These are phyloP conservation scores for Oopsacas minuta DNA, from an alignment of 37 sponge, comb jelly and placozoan species.

Conservation along the genomic window DNA sequence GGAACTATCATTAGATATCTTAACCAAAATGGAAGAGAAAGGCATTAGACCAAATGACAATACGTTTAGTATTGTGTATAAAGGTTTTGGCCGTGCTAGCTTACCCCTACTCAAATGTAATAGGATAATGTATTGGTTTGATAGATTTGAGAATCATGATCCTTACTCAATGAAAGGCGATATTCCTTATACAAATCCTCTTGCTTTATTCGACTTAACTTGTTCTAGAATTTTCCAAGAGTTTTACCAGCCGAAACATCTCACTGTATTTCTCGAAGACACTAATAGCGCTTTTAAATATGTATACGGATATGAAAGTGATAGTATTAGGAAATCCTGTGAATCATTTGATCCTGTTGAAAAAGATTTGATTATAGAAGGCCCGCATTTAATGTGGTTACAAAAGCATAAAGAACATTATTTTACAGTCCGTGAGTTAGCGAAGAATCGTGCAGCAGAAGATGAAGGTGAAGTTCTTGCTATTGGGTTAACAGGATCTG, in stretches of 20 bases:
- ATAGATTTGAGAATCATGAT: constrained; percentile 48
- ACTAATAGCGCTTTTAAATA: not conserved
- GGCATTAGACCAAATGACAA: constrained; percentile 53
- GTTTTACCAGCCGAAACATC: not conserved
- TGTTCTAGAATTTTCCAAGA: not conserved
- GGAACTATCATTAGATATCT: constrained; percentile 57
- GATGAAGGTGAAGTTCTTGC: not conserved
- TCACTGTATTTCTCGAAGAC: not conserved
- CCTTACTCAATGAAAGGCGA: constrained; percentile 46
- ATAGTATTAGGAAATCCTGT: not conserved
- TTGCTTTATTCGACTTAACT: not conserved
- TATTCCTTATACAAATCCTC: not conserved
- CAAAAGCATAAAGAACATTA: constrained; percentile 37
- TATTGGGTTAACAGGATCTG: not conserved
- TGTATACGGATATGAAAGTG: not conserved
- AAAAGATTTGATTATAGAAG: constrained; percentile 31
- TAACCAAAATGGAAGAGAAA: constrained; percentile 79
- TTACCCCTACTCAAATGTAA: constrained; percentile 66
- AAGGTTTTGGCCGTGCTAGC: constrained; percentile 58
- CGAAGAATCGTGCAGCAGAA: not conserved
- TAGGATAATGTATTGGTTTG: constrained; percentile 71
- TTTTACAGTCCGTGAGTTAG: constrained; percentile 32
- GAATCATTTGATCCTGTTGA: not conserved
- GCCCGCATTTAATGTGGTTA: constrained; percentile 70
- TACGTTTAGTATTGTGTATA: constrained; percentile 44